Evolutionary conservation across 2,888 invertebrate species (phyloP), one percentile per base, ranked within the genome.

Genomic region (Drosophila quasianomalipes): DNA sequence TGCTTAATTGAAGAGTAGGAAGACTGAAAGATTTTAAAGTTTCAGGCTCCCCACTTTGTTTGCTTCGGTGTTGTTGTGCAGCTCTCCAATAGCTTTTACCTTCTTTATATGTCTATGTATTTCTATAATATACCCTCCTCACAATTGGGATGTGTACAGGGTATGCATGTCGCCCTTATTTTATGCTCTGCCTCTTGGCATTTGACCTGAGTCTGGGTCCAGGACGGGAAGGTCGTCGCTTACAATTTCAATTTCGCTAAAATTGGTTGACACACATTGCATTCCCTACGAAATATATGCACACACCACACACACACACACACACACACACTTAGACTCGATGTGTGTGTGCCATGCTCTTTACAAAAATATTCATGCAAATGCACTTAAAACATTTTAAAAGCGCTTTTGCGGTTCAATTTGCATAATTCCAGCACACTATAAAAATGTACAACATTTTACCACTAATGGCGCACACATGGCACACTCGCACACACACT

Each of bases 371-470:
- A 87, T 91, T 86, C 90, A 90, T 89, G 87, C 87, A 91, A 87
- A 87, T 87, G 91, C 91, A 87, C 90, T 89, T 87, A 87, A 87
- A 87, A 87, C 87, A 87, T 87, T 87, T 87, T 91, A 91, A 87
- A 87, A 91, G 87, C 87, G 87, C 87, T 85, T 86, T 82, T 87
- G 91, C 87, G 87, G 87, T 89, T 87, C 91, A 91, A 87, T 91
- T 87, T 91, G 91, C 87, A 87, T 87, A 87, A 87, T 87, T 89
- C 89, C 84, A 86, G 89, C 78, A 79, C 91, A 89, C 84, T 89
- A 84, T 83, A 91, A 90, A 87, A 87, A 90, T 90, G 84, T 78
- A 90, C 86, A 90, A 89, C 86, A 87, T 90, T 87, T 87, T 90
- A 89, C 91, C 86, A 87, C 86, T 87, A 87, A 87, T 87, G 89